A percentile compares a stretch with the other conserved stretches of the same genome.
Evolutionary conservation across 2,797 vertebrate species (phyloP).

Genomic region (Ceryle rudis): DNA sequence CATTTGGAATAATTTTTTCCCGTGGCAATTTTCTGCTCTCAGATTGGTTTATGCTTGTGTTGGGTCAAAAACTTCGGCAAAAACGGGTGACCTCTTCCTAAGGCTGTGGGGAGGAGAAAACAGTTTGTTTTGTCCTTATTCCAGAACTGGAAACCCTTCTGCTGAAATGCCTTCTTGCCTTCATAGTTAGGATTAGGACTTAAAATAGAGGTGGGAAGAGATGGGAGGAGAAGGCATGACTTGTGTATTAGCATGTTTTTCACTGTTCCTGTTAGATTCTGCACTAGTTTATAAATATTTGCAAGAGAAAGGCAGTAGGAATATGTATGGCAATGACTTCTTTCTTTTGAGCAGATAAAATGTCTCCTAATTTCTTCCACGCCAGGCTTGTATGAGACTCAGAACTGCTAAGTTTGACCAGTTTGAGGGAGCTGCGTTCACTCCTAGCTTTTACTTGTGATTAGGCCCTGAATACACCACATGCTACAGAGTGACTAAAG

Average conservation of each 20-base stretch:
- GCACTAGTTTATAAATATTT: conserved; percentile 6
- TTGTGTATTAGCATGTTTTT: neutral
- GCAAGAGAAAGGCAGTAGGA: neutral
- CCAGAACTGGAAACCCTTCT: conserved; percentile 24
- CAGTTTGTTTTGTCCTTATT: conserved; percentile 8
- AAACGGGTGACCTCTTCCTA: neutral
- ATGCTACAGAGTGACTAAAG: neutral
- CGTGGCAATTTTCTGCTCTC: neutral
- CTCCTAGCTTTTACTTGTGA: neutral
- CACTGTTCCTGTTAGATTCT: neutral
- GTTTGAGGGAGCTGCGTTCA: neutral
- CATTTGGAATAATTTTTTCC: neutral
- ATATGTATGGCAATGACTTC: neutral
- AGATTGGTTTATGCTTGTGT: neutral
- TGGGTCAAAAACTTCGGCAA: neutral
- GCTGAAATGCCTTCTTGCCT: conserved; percentile 4
- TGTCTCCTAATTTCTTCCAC: neutral
- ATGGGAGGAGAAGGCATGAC: neutral
- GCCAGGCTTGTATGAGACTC: neutral
- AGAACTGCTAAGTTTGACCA: neutral
- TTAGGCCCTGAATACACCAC: neutral
- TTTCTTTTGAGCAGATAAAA: neutral
- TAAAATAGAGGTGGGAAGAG: conserved; percentile 45
- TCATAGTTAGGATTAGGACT: conserved; percentile 3
- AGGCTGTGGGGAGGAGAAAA: neutral